Conservation (phyloP, 2,888 invertebrate species). For the Adela reaumurella region DNA sequence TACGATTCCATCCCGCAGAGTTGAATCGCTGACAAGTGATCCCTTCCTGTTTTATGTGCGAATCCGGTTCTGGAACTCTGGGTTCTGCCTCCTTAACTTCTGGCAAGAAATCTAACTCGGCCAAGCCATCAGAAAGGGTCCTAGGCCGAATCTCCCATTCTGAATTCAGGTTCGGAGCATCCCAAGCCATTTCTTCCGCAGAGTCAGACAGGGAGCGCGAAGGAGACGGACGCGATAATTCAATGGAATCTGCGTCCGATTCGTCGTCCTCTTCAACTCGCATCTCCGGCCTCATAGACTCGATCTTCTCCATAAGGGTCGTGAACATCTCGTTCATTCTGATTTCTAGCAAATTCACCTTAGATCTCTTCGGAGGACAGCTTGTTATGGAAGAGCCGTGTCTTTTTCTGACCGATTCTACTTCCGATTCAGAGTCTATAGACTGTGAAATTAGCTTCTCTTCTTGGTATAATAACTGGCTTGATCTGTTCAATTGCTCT, state of each 20-base stretch:
- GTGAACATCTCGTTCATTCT: slow-evolving; percentile 3
- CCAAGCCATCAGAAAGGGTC: neutral
- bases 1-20: neutral
- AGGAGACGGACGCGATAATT: neutral
- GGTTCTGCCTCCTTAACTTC: slow-evolving; percentile 1
- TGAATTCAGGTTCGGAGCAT: too few species aligned
- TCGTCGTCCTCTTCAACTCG: neutral
- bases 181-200: neutral
- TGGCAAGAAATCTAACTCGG: neutral
- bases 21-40: neutral
- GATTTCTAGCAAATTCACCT: neutral
- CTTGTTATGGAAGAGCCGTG: neutral
- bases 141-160: neutral
- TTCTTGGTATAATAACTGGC: neutral
- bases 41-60: neutral
- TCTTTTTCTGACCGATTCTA: neutral
- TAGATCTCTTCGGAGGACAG: neutral
- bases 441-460: neutral
- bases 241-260: neutral
- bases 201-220: neutral
- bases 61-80: neutral
- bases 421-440: neutral
- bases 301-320: too few species aligned
- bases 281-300: too few species aligned
- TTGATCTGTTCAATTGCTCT: neutral